Percentiles rank a stretch among this genome's conserved stretches.
phyloP scores from a whole-genome alignment of 2,888 invertebrate species.

The Polymixis lichenea region DNA sequence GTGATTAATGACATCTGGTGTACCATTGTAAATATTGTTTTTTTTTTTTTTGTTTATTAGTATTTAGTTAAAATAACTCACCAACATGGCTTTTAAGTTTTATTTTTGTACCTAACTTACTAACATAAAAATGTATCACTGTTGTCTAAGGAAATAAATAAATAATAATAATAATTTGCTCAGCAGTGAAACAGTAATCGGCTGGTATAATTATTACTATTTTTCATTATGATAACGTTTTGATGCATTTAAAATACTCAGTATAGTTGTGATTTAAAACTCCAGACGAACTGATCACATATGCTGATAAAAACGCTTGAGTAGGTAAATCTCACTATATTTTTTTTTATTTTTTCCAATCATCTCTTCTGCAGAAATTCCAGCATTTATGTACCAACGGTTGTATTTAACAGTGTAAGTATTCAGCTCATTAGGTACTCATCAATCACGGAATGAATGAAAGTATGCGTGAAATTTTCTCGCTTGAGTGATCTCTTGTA shows the following conservation, averaged over 20 bases:
- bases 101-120: too few species aligned
- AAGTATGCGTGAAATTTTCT: conserved; percentile 53
- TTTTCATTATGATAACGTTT: background rate
- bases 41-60: too few species aligned
- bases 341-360: background rate
- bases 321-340: background rate
- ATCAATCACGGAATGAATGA: conserved; percentile 49
- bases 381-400: conserved; percentile 6
- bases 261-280: too few species aligned
- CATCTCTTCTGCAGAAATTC: background rate
- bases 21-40: too few species aligned
- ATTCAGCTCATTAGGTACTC: conserved; percentile 48
- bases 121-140: too few species aligned
- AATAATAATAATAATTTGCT: too few species aligned
- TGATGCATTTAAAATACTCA: background rate
- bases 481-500: conserved; percentile 28
- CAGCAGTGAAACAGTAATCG: too few species aligned
- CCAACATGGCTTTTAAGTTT: too few species aligned
- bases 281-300: background rate
- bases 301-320: background rate
- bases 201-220: too few species aligned
- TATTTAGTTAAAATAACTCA: too few species aligned
- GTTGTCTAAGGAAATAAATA: too few species aligned
- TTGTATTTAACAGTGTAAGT: conserved; percentile 19
- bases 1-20: too few species aligned